These are phyloP conservation scores for Manis pentadactyla DNA, from an alignment of 2,797 vertebrate species.

Conservation along the genomic window DNA sequence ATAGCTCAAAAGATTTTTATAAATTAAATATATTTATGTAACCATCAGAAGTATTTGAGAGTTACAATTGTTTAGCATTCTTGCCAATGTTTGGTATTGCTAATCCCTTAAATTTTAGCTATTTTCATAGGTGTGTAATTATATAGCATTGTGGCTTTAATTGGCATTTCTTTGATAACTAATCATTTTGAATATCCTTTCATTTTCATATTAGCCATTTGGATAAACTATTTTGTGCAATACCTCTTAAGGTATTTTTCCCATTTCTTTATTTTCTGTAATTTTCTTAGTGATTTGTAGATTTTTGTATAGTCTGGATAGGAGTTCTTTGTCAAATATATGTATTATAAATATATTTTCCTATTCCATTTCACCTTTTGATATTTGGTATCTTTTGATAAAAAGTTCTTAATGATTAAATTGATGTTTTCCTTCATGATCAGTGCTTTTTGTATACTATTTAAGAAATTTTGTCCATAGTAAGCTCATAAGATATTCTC, in stretches of 20 bases:
- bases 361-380: not conserved
- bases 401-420: constrained; percentile 38
- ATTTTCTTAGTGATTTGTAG: constrained; percentile 9
- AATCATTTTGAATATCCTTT: constrained; percentile 31
- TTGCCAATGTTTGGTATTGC: constrained; percentile 3
- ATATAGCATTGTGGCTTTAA: not conserved
- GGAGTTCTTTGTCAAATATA: not conserved
- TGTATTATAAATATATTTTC: not conserved
- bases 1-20: not conserved
- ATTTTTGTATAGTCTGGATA: not conserved
- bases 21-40: not conserved
- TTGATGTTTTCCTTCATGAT: not conserved
- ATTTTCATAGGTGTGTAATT: not conserved
- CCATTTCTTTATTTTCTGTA: not conserved
- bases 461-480: not conserved
- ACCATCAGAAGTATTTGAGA: not conserved
- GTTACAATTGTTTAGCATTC: not conserved
- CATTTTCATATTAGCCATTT: not conserved
- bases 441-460: not conserved
- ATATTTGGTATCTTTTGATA: not conserved
- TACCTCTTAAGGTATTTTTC: not conserved
- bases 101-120: constrained; percentile 43
- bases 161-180: not conserved
- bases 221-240: not conserved
- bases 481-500: not conserved